Base-by-base conservation (phyloP, 2,113 vertebrate genomes). In the Dolichotis patagonum region DNA sequence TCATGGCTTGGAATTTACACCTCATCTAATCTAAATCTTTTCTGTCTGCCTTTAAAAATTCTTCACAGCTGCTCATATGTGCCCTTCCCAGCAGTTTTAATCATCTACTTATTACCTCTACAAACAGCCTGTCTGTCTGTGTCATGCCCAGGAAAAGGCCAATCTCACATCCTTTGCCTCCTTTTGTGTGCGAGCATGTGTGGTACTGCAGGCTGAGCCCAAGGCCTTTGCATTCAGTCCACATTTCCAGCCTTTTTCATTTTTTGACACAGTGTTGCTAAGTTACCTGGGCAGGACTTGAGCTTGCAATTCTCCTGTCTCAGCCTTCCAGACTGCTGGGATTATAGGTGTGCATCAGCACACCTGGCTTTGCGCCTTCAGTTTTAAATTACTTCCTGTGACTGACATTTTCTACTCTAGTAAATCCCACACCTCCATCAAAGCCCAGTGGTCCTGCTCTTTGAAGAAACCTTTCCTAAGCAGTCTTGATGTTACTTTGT, bases 41-140 rank as follows among this genome's bases (percentile, higher is more conserved):
- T 32, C 54, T 35, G 17, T 84, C 41, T 93, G 54, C 28, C 30
- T 88, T 87, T 41, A 90, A 95, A 81, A 60, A 92, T 69, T 96
- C 84, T 87, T 97, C 60, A 91, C 0, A 63, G 67, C 22, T 49
- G 35, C 63, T 95, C 41, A 14, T 7, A 20, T 73, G 28, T 49
- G 41, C 11, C 58, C 32, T 95, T 83, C 16, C 62, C 1, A 24
- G 58, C 17, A 67, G 7, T 26, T 83, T 73, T 8, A 73, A 35
- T 38, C 20, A 52, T 6, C 62, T 30, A 89, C 26, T 10, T 26
- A 30, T 13, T 32, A 65, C 20, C 35, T 80, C 35, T n/a, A 89
- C 28, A 71, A 49, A 91, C 1, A 49, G 49, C 41, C 28, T 24
- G 10, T 93, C 41, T 54, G 19, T 30, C 49, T 89, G 38, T 32